Conservation (phyloP, 2,113 vertebrate species). For the Tachysurus vachellii region DNA sequence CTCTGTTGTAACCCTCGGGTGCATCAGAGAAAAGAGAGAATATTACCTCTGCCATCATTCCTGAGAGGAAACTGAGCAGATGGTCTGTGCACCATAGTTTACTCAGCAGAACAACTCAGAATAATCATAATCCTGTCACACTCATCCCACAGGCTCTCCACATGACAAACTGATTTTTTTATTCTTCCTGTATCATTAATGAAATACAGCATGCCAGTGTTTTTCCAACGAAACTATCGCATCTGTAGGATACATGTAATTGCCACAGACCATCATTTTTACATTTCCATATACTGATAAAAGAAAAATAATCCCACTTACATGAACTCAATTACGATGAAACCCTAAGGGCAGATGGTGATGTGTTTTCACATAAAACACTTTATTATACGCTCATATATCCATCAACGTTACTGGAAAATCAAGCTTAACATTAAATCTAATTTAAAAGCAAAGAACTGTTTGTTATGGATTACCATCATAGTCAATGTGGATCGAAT, state of each 20-base stretch:
- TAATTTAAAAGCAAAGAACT: background rate
- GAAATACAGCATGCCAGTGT: background rate
- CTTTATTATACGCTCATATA: background rate
- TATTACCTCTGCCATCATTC: background rate
- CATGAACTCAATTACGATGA: background rate
- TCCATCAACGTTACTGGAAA: background rate
- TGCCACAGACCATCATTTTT: background rate
- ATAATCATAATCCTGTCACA: conserved; percentile 16
- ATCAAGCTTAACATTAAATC: background rate
- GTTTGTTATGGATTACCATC: background rate
- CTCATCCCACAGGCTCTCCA: conserved; percentile 2
- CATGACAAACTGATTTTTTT: background rate
- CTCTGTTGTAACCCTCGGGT: background rate
- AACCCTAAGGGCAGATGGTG: conserved; percentile 10
- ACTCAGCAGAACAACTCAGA: background rate
- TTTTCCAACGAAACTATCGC: background rate
- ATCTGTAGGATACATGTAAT: background rate
- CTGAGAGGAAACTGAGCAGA: conserved; percentile 2
- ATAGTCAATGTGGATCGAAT: background rate
- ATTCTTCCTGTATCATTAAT: background rate
- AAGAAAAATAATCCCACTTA: conserved; percentile 3
- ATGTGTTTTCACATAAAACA: background rate
- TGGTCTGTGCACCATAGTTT: conserved; percentile 18
- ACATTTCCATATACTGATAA: background rate
- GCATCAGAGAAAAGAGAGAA: background rate